phyloP scores from a whole-genome alignment of 1,140 invertebrate genomes.

The Drosophila melanogaster region Release_6_plus_ISO1_MT NT_037436.4:21712501-21713000 shows the following conservation, averaged over 20 bases:
- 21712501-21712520: slow-evolving; percentile 34
- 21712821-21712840: too few relatives aligned
- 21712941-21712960: slow-evolving; percentile 12
- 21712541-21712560: slow-evolving; percentile 62
- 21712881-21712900: too few relatives aligned
- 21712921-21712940: slow-evolving; percentile 1
- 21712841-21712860: too few relatives aligned
- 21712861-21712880: neutral
- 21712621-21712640: slow-evolving; percentile 74
- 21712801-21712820: too few relatives aligned
- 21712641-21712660: slow-evolving; percentile 71
- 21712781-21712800: too few relatives aligned
- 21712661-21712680: slow-evolving; percentile 27
- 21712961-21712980: slow-evolving; percentile 39
- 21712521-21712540: slow-evolving; percentile 15
- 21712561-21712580: slow-evolving; percentile 74
- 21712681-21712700: slow-evolving; percentile 59
- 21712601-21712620: slow-evolving; percentile 51
- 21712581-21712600: slow-evolving; percentile 24
- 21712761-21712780: neutral
- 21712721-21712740: slow-evolving; percentile 3
- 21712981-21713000: slow-evolving; percentile 27
- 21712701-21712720: slow-evolving; percentile 42
- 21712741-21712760: slow-evolving; percentile 5
- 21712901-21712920: neutral